Percentiles rank a stretch among this genome's conserved stretches.
Evolutionary conservation across 2,113 vertebrate species (phyloP).

Genomic region (Podarcis raffonei): DNA sequence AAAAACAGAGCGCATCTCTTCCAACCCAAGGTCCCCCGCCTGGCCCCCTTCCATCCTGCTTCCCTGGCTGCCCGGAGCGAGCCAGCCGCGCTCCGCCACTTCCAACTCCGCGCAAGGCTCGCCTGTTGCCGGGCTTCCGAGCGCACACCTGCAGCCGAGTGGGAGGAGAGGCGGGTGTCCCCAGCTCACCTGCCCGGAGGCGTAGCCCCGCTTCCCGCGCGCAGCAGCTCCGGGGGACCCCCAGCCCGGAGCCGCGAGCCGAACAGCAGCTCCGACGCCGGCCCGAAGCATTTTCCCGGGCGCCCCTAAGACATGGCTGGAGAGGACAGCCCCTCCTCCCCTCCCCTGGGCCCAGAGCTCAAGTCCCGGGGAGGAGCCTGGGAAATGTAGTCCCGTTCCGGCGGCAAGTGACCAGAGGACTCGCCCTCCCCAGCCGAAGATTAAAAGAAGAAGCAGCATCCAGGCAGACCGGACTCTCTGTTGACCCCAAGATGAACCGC

Average conservation of each 20-base stretch:
- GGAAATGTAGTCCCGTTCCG: slow-evolving; percentile 25
- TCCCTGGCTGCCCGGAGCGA: neutral
- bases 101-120: neutral
- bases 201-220: neutral
- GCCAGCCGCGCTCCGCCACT: neutral
- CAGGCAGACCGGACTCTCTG: no score
- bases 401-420: neutral
- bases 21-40: neutral
- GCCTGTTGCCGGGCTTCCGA: neutral
- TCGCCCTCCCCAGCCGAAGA: neutral
- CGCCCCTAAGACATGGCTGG: neutral
- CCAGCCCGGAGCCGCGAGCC: neutral
- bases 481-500: neutral
- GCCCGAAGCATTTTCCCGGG: neutral
- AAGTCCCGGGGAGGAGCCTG: neutral
- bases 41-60: no score
- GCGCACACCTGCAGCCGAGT: neutral
- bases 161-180: neutral
- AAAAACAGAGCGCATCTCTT: neutral
- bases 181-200: slow-evolving; percentile 28
- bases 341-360: neutral
- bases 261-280: neutral
- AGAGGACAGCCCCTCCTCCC: neutral
- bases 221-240: neutral
- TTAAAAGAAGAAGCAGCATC: neutral